Conservation (phyloP, 2,888 invertebrate genomes). For the Erpobdella octoculata region DNA sequence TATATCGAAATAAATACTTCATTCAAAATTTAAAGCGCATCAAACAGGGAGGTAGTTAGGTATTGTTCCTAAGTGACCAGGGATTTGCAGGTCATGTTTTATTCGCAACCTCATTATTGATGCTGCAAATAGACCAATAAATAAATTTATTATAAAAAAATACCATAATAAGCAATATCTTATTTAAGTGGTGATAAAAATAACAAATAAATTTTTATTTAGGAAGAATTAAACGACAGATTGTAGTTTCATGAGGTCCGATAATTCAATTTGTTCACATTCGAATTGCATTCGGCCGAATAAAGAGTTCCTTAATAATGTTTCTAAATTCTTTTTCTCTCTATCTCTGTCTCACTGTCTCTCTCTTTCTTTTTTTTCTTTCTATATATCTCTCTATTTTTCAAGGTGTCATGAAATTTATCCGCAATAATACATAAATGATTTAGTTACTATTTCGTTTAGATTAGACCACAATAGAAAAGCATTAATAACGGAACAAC, state of each 20-base stretch:
- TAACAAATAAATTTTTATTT: no score
- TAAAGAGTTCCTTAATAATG: background rate
- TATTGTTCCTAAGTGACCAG: no score
- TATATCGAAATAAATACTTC: background rate
- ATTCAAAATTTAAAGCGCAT: background rate
- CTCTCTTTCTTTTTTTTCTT: background rate
- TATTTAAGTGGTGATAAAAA: no score
- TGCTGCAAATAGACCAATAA: no score
- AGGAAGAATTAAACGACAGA: background rate
- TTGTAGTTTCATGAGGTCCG: background rate
- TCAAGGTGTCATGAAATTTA: background rate
- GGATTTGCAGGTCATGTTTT: no score
- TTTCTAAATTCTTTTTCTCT: background rate
- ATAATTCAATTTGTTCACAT: background rate
- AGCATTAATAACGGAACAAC: background rate
- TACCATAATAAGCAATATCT: no score
- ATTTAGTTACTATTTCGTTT: background rate
- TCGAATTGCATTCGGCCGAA: slow-evolving; percentile 4
- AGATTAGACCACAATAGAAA: background rate
- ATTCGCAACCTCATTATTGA: no score
- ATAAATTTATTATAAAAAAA: no score
- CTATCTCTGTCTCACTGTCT: background rate
- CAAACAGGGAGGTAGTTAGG: no score
- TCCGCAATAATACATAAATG: background rate
- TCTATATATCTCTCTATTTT: background rate